These are phyloP conservation scores for Valencia hispanica DNA, from an alignment of 2,797 vertebrate species.

Conservation along the genomic window DNA sequence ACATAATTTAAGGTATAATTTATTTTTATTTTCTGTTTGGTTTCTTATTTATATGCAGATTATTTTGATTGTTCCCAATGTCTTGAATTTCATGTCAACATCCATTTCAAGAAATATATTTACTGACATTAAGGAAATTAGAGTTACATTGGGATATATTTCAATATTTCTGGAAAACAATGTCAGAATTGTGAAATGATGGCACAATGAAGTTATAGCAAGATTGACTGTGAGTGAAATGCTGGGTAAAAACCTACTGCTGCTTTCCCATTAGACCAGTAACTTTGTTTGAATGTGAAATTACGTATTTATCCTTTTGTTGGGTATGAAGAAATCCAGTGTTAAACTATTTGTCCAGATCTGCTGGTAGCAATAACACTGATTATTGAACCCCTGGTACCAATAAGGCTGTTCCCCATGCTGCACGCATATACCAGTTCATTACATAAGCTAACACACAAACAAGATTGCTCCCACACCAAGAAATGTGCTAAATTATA, in stretches of 20 bases:
- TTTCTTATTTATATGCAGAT: not conserved
- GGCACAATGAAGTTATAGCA: not conserved
- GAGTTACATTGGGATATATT: not conserved
- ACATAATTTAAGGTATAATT: not conserved
- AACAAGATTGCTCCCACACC: not conserved
- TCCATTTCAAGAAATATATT: not conserved
- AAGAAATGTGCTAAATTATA: constrained; percentile 10
- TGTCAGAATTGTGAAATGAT: not conserved
- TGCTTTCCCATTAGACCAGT: not conserved
- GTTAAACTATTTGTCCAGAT: constrained; percentile 48
- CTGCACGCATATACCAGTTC: constrained; percentile 12
- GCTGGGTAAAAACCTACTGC: not conserved
- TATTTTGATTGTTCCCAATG: not conserved
- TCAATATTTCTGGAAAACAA: not conserved
- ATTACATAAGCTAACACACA: constrained; percentile 23
- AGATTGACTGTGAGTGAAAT: not conserved
- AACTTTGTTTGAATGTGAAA: constrained; percentile 26
- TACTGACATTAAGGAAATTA: not conserved
- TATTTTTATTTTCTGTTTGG: not conserved
- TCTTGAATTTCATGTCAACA: not conserved
- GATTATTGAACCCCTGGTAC: constrained; percentile 62
- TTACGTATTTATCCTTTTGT: constrained; percentile 26
- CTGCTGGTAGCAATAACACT: constrained; percentile 58
- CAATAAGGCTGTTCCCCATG: constrained; percentile 37
- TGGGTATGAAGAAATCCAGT: constrained; percentile 59